Base-by-base conservation (phyloP, 2,888 invertebrate genomes). In the Palloptera scutellata region DNA sequence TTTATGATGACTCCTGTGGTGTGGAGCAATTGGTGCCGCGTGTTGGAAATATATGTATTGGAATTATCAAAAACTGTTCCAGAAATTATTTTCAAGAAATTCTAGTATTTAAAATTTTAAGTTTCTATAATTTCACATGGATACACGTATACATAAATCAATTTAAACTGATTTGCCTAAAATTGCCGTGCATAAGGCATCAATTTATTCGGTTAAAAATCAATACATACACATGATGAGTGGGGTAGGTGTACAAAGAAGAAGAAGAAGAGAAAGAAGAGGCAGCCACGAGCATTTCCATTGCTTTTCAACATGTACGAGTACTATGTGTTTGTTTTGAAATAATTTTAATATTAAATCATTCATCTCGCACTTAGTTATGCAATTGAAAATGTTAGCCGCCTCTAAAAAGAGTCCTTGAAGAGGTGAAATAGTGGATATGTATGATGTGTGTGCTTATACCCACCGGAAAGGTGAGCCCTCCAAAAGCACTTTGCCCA, bases 151-250 rank as follows among this genome's bases (percentile, higher is more conserved):
- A 30, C 2, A 30, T 30, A 6, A 6, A 30, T 4, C 30, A 30
- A 4, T 30, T 30, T 30, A 30, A 30, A 30, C 30, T 30, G 6
- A 30, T 30, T 15, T 17, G 19, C n/a, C 12, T 9, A 17, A 17
- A 13, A 59, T 11, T 43, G 1, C 19, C 13, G 13, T 11, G 45
- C 9, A 17, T 4, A 19, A n/a, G 20, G 1, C 5, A 59, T 10
- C 1, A 43, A 59, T 19, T 19, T 30, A 54, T 19, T 55, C 42
- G 55, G 63, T 55, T 63, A 63, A 63, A 63, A 63, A 63, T 63
- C 63, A 43, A 63, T 63, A 63, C n/a, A 62, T n/a, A 13, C 40
- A 20, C 13, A 19, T 48, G 48, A 6, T 30, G 30, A 30, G 30
- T 30, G 30, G 30, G 30, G 30, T 2, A 30, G 30, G 30, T 30